Conservation (phyloP, 2,797 vertebrate genomes). For the Esox lucius region DNA sequence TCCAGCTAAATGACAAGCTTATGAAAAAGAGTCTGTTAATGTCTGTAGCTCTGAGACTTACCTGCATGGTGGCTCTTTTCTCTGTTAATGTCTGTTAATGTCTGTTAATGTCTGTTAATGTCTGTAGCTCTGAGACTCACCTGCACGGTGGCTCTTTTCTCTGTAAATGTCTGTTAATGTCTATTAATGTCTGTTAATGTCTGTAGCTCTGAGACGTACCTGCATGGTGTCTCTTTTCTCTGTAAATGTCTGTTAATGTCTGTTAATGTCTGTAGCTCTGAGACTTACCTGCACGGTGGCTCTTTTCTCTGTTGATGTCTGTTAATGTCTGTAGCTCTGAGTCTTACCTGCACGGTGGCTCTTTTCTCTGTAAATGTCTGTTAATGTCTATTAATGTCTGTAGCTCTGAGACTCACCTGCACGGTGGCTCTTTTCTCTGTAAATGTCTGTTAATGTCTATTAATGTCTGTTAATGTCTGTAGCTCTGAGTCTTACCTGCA, state of each 20-base stretch:
- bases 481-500: slow-evolving; percentile 60
- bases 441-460: no score
- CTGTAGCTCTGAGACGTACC: slow-evolving; percentile 45
- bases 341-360: slow-evolving; percentile 64
- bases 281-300: slow-evolving; percentile 64
- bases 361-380: slow-evolving; percentile 65
- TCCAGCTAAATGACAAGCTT: no score
- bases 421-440: slow-evolving; percentile 63
- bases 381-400: no score
- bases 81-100: no score
- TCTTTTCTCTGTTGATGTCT: slow-evolving; percentile 63
- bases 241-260: no score
- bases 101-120: no score
- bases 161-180: no score
- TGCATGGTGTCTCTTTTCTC: slow-evolving; percentile 66
- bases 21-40: background rate
- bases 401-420: slow-evolving; percentile 54
- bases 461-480: no score
- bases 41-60: slow-evolving; percentile 29
- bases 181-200: no score
- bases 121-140: slow-evolving; percentile 37
- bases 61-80: slow-evolving; percentile 66
- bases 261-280: background rate
- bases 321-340: background rate
- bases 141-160: slow-evolving; percentile 67